Base-by-base conservation (phyloP, 2,888 invertebrate genomes). In the Physocephala rufipes region DNA sequence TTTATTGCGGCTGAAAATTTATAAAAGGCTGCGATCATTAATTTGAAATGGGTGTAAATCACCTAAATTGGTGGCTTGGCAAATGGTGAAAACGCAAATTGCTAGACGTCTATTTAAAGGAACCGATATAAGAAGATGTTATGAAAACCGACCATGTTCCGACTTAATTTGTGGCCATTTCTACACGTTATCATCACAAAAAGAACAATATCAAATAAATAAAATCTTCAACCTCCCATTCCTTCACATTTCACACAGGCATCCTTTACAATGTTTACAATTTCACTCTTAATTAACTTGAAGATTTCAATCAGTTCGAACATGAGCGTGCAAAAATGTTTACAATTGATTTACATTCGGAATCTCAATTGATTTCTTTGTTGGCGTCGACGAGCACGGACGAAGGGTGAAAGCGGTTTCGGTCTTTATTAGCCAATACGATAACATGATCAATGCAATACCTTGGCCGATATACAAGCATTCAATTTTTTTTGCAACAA, bases 221-320 rank as follows among this genome's bases (percentile, higher is more conserved):
- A 9, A 4, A 7, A 9, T 9, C 36, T 36, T 36, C 36, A 36
- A 36, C 36, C 55, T 9, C 1, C 49, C 26, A 66, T 66, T 66
- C 55, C 55, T 43, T 12, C 65, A 30, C 65, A 28, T 53, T 51
- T 47, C 36, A 9, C 16, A n/a, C 59, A n/a, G 19, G 12, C 47
- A 59, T 47, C 67, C 15, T 28, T 62, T 61, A 64, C 72, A 73
- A 72, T 71, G 74, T 71, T 36, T 36, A 36, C 74, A 73, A 76
- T 73, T 74, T 75, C 77, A 74, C 74, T 75, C 75, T 74, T 78
- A 75, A 78, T 78, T 77, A 77, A 78, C 77, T 78, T 74, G 68
- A 73, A 75, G 77, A 77, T 78, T 77, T 77, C 78, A 77, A 77
- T 78, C 78, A 77, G 77, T 78, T 78, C 76, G 74, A 75, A 76